phyloP scores from a whole-genome alignment of 1,140 invertebrate genomes.

The Andricus grossulariae region DNA sequence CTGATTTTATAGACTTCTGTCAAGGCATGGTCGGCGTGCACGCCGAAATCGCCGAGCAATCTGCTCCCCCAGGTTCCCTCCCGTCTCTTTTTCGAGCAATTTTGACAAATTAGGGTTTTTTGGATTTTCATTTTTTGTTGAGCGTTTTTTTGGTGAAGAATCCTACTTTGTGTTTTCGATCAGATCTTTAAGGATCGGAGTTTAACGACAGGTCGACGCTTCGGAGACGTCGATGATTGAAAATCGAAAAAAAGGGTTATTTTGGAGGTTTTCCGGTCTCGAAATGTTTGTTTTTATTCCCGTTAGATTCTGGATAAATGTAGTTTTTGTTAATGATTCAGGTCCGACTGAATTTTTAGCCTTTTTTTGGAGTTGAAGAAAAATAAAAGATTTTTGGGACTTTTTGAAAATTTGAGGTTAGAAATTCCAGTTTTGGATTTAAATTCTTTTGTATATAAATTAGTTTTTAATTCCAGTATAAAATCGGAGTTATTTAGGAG shows the following conservation, averaged over 20 bases:
- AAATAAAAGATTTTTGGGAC: too few species aligned
- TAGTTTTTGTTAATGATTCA: too few species aligned
- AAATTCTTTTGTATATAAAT: too few species aligned
- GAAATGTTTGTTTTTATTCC: too few species aligned
- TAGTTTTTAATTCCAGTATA: too few species aligned
- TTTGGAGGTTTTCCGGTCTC: too few species aligned
- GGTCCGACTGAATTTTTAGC: too few species aligned
- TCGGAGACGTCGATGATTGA: not conserved
- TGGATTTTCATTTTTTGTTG: not conserved
- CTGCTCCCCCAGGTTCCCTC: constrained; percentile 37
- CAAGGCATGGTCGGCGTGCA: constrained; percentile 52
- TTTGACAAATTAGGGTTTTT: not conserved
- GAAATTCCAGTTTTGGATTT: too few species aligned
- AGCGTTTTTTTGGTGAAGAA: not conserved
- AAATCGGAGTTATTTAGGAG: not conserved
- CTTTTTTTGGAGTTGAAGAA: too few species aligned
- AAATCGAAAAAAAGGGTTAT: too few species aligned
- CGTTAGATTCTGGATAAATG: too few species aligned
- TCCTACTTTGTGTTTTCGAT: not conserved
- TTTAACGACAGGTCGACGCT: constrained; percentile 22
- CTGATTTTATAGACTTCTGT: constrained; percentile 40
- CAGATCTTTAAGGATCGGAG: not conserved
- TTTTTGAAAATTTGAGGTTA: too few species aligned
- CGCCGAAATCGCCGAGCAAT: constrained; percentile 30
- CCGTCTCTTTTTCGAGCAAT: constrained; percentile 24